These are phyloP conservation scores for Phengaris alcon DNA, from an alignment of 2,888 invertebrate genomes.

Conservation along the genomic window DNA sequence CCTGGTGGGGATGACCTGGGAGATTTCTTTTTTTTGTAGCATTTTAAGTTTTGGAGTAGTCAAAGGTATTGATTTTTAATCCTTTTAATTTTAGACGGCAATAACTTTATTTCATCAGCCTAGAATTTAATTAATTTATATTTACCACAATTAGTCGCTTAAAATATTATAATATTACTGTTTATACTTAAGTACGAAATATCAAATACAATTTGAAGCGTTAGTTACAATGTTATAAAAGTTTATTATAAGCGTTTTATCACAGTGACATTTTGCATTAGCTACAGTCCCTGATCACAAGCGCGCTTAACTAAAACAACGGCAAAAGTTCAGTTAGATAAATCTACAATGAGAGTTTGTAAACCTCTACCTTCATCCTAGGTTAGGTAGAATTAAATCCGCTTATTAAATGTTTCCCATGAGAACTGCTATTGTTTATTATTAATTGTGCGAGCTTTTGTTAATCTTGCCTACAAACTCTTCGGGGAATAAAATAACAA, in stretches of 20 bases:
- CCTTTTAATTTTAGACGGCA: no score
- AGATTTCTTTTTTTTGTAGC: no score
- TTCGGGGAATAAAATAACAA: not conserved
- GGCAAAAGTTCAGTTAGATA: conserved; percentile 59
- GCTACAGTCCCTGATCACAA: conserved; percentile 56
- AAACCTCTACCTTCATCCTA: conserved; percentile 39
- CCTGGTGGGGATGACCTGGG: no score
- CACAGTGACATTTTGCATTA: conserved; percentile 53
- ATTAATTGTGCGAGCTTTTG: conserved; percentile 15
- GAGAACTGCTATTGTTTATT: conserved; percentile 50
- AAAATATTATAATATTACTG: no score
- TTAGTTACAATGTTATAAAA: not conserved
- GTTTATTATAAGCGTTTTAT: conserved; percentile 31
- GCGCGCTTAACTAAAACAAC: conserved; percentile 59
- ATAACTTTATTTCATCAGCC: no score
- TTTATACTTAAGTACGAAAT: no score
- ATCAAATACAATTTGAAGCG: not conserved
- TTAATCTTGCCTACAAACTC: conserved; percentile 12
- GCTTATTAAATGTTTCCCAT: conserved; percentile 46
- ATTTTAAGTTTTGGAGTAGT: no score
- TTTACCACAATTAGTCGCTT: no score
- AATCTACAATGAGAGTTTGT: conserved; percentile 57
- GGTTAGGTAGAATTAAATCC: conserved; percentile 27
- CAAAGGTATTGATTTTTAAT: no score
- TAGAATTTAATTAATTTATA: no score